Conservation (phyloP, 2,113 vertebrate species). For the Baryphthengus martii region DNA sequence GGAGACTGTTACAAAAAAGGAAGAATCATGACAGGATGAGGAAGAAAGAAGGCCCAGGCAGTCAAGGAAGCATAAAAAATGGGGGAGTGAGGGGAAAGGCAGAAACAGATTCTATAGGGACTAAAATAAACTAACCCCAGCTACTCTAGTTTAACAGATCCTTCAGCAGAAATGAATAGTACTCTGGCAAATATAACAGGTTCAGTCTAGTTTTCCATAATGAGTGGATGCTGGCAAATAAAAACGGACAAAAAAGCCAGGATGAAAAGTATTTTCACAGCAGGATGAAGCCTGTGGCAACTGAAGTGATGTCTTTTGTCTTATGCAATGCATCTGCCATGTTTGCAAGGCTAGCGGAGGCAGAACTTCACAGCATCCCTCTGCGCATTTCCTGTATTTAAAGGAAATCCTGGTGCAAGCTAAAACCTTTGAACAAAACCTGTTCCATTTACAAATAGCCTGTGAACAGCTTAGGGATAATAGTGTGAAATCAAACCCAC, state of each 20-base stretch:
- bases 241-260: background rate
- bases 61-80: background rate
- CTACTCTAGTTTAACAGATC: background rate
- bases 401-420: background rate
- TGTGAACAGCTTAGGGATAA: background rate
- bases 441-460: background rate
- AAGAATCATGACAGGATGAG: conserved; percentile 45
- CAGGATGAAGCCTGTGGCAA: background rate
- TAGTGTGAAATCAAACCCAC: background rate
- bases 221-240: background rate
- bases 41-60: conserved; percentile 44
- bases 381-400: background rate
- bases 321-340: background rate
- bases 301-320: background rate
- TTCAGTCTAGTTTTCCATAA: background rate
- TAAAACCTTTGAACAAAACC: background rate
- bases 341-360: background rate
- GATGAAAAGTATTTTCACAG: background rate
- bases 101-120: background rate
- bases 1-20: conserved; percentile 49
- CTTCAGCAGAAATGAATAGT: background rate
- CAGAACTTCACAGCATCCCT: background rate
- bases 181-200: background rate
- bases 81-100: background rate
- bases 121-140: background rate